Evolutionary conservation across 2,113 vertebrate genomes (phyloP), one percentile per base, ranked within the genome.

Genomic region (Brienomyrus longianalis): DNA sequence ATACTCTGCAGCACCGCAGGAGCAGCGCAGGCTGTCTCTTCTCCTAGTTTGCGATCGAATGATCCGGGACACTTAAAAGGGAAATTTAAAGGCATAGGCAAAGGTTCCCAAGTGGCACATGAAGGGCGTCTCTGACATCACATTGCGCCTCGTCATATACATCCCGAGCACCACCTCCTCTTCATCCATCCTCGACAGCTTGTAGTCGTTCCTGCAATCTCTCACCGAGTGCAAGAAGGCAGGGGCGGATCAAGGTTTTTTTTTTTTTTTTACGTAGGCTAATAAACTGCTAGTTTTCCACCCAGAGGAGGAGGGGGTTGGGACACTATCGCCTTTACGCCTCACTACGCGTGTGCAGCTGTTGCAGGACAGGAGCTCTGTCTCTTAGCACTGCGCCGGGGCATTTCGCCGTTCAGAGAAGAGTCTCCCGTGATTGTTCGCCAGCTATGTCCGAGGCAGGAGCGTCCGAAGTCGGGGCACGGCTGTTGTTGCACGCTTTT

Each of bases 121-220:
- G 52, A 62, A 85, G 90, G 87, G 74, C 83, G 87, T 88, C 86
- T 88, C 27, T 11, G 47, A 88, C 94, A 94, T 93, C 94, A 91
- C 94, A 90, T 92, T 88, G 93, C 94, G 94, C 93, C 92, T 92
- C 89, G 89, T 90, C 90, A 85, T 93, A 92, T 90, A 91, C 87
- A 91, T 88, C 90, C 87, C 52, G 83, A 43, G 89, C 89, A 92
- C 91, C 90, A 87, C 92, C 91, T 90, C 92, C 90, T 23, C 77
- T 47, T 21, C 77, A 83, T 21, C 35, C 84, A 90, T 70, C 27
- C 43, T 27, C 87, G 48, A 70, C 54, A n/a, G 84, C 80, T 51
- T 66, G 89, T 35, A 77, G 88, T 48, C 87, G 48, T 66, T 31
- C 48, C 10, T 43, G 48, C 88, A 43, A 27, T 66, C 43, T 70